Evolutionary conservation across 2,888 invertebrate species (phyloP).

Genomic region (Ochropleura plecta): DNA sequence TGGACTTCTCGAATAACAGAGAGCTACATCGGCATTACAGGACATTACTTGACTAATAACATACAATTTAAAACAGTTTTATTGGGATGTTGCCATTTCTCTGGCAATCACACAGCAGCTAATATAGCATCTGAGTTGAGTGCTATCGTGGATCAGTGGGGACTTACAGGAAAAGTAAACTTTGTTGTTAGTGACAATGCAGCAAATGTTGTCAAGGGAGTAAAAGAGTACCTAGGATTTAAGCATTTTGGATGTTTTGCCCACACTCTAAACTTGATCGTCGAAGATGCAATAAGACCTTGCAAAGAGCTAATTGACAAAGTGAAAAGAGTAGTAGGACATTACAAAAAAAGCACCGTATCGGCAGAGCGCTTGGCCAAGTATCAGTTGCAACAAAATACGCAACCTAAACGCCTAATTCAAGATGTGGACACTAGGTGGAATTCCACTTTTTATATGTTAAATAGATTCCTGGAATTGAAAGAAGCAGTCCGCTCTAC

Average conservation of each 20-base stretch:
- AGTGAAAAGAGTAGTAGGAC: neutral
- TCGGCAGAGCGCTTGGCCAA: constrained; percentile 1
- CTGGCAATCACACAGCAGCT: neutral
- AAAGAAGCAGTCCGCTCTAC: constrained; percentile 1
- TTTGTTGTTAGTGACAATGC: constrained; percentile 4
- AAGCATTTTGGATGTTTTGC: constrained; percentile 11
- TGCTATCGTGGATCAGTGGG: constrained; percentile 8
- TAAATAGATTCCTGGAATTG: neutral
- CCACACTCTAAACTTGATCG: neutral
- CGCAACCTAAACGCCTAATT: neutral
- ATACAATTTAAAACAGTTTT: neutral
- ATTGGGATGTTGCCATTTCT: no score
- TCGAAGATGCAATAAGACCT: neutral
- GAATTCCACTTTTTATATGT: constrained; percentile 6
- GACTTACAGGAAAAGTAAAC: neutral
- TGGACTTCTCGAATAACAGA: neutral
- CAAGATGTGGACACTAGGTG: neutral
- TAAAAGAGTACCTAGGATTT: neutral
- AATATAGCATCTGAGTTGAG: neutral
- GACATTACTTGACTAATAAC: neutral
- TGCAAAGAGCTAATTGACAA: neutral
- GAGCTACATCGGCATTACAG: neutral
- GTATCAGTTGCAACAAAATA: neutral
- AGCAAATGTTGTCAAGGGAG: neutral
- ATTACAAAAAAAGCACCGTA: neutral